Percentiles rank a stretch among this genome's conserved stretches.
Conservation (phyloP, 2,113 vertebrate genomes). For the Albula goreensis region DNA sequence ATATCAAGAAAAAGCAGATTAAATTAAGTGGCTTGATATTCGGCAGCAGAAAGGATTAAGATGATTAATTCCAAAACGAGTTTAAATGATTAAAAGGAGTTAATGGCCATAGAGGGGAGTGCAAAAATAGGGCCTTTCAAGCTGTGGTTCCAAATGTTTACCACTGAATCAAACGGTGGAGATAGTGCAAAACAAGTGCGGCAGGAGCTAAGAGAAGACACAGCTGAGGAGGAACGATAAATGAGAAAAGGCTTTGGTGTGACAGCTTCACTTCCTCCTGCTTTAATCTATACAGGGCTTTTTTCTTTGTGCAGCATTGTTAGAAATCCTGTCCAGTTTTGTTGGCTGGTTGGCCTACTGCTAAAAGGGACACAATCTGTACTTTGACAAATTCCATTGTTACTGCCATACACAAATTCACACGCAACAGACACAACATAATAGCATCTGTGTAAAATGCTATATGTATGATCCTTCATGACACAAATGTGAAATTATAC, state of each 20-base stretch:
- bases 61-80: conserved; percentile 25
- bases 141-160: conserved; percentile 8
- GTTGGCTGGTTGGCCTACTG: conserved; percentile 11
- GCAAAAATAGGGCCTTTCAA: conserved; percentile 19
- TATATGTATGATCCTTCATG: neutral
- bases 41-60: conserved; percentile 32
- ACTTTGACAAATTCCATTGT: conserved; percentile 30
- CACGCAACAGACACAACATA: neutral
- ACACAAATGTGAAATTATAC: neutral
- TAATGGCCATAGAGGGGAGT: conserved; percentile 21
- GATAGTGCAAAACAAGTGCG: neutral
- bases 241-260: conserved; percentile 27
- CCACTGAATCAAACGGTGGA: conserved; percentile 30
- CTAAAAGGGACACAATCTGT: conserved; percentile 27
- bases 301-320: conserved; percentile 35
- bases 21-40: conserved; percentile 38
- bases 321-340: conserved; percentile 33
- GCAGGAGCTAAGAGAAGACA: conserved; percentile 19
- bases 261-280: conserved; percentile 42
- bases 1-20: conserved; percentile 30
- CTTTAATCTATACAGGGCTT: conserved; percentile 47
- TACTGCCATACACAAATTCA: neutral
- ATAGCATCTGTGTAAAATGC: neutral
- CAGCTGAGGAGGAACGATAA: conserved; percentile 44
- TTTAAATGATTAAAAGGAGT: conserved; percentile 36